Conservation (phyloP, 2,888 invertebrate species). For the Chesias legatella region DNA sequence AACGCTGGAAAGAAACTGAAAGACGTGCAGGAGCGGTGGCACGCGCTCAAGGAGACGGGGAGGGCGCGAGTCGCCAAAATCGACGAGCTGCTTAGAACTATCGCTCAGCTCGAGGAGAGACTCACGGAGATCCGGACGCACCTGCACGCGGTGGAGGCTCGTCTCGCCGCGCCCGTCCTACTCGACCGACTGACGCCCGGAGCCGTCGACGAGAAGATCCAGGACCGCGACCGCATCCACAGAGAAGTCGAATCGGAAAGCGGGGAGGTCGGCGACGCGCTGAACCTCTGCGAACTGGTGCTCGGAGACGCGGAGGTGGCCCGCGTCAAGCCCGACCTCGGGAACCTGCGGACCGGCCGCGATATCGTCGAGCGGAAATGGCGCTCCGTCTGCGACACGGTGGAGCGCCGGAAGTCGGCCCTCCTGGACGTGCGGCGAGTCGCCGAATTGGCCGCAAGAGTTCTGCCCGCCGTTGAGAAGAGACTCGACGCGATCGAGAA, state of each 20-base stretch:
- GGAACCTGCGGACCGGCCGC: slow-evolving; percentile 83
- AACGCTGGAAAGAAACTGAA: slow-evolving; percentile 79
- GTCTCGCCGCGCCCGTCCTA: slow-evolving; percentile 83
- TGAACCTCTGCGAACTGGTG: slow-evolving; percentile 89
- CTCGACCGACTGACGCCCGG: slow-evolving; percentile 84
- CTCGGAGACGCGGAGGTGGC: slow-evolving; percentile 87
- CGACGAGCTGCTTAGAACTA: slow-evolving; percentile 85
- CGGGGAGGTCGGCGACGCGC: slow-evolving; percentile 87
- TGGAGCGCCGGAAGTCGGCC: slow-evolving; percentile 81
- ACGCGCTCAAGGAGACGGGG: slow-evolving; percentile 82
- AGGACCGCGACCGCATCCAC: slow-evolving; percentile 87
- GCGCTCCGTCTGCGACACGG: slow-evolving; percentile 87
- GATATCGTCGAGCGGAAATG: slow-evolving; percentile 88
- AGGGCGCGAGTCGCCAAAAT: slow-evolving; percentile 86
- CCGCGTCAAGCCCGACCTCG: slow-evolving; percentile 86
- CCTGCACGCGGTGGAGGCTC: slow-evolving; percentile 86
- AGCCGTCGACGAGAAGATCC: slow-evolving; percentile 84
- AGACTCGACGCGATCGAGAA: slow-evolving; percentile 81
- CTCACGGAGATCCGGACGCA: slow-evolving; percentile 86
- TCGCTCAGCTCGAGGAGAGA: slow-evolving; percentile 85
- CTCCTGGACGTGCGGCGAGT: slow-evolving; percentile 78
- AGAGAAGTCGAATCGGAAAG: slow-evolving; percentile 88
- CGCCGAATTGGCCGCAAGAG: slow-evolving; percentile 82
- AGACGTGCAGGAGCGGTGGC: slow-evolving; percentile 85
- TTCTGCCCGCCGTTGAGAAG: slow-evolving; percentile 83